Conservation (phyloP, 2,113 vertebrate species). For the Jacana jacana region DNA sequence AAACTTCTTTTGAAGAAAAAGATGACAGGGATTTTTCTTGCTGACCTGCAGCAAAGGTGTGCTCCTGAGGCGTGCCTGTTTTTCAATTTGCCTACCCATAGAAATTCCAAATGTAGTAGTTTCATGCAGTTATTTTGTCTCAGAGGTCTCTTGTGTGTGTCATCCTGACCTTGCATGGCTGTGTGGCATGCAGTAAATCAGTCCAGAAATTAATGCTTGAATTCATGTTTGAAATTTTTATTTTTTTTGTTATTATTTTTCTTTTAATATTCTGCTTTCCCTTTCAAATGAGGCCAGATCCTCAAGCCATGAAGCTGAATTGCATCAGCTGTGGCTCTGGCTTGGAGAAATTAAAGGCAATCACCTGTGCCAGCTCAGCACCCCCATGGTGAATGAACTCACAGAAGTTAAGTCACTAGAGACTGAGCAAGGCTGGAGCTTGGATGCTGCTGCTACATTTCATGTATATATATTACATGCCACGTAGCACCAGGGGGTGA, state of each 20-base stretch:
- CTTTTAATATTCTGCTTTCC: neutral
- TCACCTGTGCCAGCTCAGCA: conserved; percentile 18
- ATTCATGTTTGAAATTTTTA: neutral
- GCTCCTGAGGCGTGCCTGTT: neutral
- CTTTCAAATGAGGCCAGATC: conserved; percentile 46
- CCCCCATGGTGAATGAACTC: neutral
- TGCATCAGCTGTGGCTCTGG: conserved; percentile 38
- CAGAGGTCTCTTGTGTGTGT: neutral
- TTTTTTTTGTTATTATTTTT: neutral
- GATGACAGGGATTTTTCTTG: neutral
- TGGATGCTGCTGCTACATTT: neutral
- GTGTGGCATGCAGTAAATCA: neutral
- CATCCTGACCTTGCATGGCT: neutral
- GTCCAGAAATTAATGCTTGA: neutral
- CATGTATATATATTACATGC: neutral
- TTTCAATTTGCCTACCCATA: neutral
- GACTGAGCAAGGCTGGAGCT: neutral
- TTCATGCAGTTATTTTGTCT: neutral
- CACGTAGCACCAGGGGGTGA: neutral
- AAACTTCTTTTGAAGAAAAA: conserved; percentile 56
- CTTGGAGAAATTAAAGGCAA: conserved; percentile 5
- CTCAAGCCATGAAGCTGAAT: conserved; percentile 29
- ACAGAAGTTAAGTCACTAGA: neutral
- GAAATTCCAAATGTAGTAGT: neutral
- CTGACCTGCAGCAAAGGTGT: conserved; percentile 37